These are phyloP conservation scores for Torymus texanus DNA, from an alignment of 2,888 invertebrate genomes.

Conservation along the genomic window DNA sequence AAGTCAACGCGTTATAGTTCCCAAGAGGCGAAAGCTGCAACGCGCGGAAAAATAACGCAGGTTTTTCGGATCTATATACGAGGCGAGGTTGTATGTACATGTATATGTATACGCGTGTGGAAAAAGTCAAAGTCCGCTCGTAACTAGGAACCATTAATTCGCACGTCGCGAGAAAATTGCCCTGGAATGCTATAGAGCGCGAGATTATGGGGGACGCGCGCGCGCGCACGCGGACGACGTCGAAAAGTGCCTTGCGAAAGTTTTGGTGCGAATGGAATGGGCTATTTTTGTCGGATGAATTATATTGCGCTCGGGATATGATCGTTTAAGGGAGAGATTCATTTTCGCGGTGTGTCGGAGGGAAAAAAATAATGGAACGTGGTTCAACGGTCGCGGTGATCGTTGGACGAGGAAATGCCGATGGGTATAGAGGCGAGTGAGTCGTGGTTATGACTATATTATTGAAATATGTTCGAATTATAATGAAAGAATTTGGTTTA, in stretches of 20 bases:
- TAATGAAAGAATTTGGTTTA: background rate
- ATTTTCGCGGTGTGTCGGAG: too few relatives aligned
- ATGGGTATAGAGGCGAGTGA: background rate
- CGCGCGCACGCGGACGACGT: background rate
- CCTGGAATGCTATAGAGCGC: slow-evolving; percentile 11
- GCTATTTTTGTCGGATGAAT: too few relatives aligned
- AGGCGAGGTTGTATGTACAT: too few relatives aligned
- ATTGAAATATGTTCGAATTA: background rate
- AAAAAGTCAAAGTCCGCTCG: background rate
- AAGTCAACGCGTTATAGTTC: too few relatives aligned
- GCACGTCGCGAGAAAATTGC: slow-evolving; percentile 30
- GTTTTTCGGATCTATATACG: too few relatives aligned
- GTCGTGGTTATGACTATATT: background rate
- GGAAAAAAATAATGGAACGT: too few relatives aligned
- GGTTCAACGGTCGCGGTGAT: too few relatives aligned
- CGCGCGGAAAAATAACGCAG: too few relatives aligned
- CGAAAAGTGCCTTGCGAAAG: slow-evolving; percentile 25
- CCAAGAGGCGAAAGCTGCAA: too few relatives aligned
- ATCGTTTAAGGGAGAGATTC: too few relatives aligned
- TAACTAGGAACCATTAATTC: slow-evolving; percentile 38
- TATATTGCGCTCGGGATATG: too few relatives aligned
- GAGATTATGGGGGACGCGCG: slow-evolving; percentile 21
- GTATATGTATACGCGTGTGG: too few relatives aligned
- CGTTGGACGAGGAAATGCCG: background rate
- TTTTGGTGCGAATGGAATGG: slow-evolving; percentile 27